Percentiles rank a stretch among this genome's conserved stretches.
These are phyloP conservation scores for Capreolus pygargus DNA, from an alignment of 2,113 vertebrate genomes.

Conservation along the genomic window DNA sequence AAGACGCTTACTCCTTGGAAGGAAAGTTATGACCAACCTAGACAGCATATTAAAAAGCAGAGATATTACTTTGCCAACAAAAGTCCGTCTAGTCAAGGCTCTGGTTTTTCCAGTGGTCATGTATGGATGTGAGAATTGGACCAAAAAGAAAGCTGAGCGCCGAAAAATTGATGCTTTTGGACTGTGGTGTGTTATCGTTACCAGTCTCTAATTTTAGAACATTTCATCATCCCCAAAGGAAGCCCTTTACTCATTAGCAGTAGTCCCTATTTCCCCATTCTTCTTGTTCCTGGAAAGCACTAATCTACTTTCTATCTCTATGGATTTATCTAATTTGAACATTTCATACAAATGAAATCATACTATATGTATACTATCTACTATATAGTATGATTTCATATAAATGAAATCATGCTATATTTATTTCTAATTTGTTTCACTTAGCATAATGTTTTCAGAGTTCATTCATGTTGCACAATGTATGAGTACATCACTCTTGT, in stretches of 20 bases:
- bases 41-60: no score
- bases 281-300: not conserved
- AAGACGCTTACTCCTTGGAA: no score
- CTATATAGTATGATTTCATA: not conserved
- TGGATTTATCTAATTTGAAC: not conserved
- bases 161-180: no score
- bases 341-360: not conserved
- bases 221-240: not conserved
- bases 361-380: not conserved
- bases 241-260: not conserved
- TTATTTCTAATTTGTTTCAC: not conserved
- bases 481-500: not conserved
- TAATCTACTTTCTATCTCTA: not conserved
- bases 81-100: no score
- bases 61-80: no score
- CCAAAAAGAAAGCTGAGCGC: no score
- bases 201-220: slow-evolving; percentile 11
- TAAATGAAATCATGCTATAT: not conserved
- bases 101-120: no score
- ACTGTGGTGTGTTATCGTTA: not conserved
- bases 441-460: not conserved
- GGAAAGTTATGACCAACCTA: no score
- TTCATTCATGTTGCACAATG: not conserved
- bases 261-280: not conserved
- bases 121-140: no score